Evolutionary conservation across 1,140 invertebrate species (phyloP), one percentile per base, ranked within the genome.

Genomic region (Drosophila hydei): DNA sequence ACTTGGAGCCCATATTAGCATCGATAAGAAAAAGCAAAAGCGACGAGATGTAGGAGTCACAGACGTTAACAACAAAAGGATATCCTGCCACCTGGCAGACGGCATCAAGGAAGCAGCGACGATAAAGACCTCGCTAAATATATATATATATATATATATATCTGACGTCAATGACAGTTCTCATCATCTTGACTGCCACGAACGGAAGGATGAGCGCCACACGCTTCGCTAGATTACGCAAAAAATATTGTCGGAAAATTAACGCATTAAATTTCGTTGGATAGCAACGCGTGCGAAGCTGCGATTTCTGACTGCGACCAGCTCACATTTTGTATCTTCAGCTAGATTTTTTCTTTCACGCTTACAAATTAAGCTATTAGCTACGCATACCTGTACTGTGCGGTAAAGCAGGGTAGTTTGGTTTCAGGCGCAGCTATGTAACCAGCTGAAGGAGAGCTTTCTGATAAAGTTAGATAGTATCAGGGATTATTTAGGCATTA

Each of bases 11-110:
- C 74, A 79, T 85, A 85, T 85, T 80, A 87, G 81, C 81, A 72
- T 76, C 81, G 81, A 87, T 85, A 77, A 87, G 30, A 27, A 27
- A 27, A 8, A 33, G 30, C 7, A 6, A 27, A 27, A 4, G 4
- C n/a, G 4, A 42, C 38, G 7, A 42, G 38, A 2, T 42, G 14
- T 6, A 16, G 14, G 78, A 87, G 83, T 75, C 83, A 47, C 77
- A 81, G 70, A 68, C 65, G 77, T 75, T 81, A 65, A 77, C 81
- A 87, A 87, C 81, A 87, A 87, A 70, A 62, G 83, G 81, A 87
- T 75, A 88, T 88, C 81, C 81, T 56, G 77, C 42, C 70, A 73
- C 72, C 55, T 23, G 62, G 75, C 19, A 38, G 19, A 25, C 14
- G 59, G 52, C 16, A 77, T 38, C 27, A 59, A 36, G 69, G 69